Evolutionary conservation across 2,113 vertebrate species (phyloP).

Genomic region (Damaliscus lunatus): DNA sequence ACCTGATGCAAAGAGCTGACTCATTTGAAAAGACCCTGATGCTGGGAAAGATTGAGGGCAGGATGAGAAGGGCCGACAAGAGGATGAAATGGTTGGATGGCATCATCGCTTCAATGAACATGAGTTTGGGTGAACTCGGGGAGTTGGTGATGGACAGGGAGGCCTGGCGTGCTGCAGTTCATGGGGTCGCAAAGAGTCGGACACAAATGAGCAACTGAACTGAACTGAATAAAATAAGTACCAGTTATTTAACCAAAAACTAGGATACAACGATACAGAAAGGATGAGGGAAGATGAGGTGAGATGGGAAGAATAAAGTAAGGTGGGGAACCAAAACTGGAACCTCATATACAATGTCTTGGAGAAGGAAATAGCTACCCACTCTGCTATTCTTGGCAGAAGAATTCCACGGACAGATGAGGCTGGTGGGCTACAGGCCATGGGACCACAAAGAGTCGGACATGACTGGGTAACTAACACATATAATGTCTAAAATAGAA

Average conservation of each 20-base stretch:
- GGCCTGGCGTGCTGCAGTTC: neutral
- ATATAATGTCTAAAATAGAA: neutral
- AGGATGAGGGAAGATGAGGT: neutral
- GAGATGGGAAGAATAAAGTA: neutral
- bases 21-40: neutral
- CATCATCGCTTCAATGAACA: neutral
- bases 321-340: neutral
- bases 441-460: neutral
- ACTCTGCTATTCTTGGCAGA: neutral
- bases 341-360: neutral
- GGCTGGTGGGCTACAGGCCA: neutral
- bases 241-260: neutral
- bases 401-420: neutral
- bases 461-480: neutral
- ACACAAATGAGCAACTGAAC: neutral
- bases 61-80: neutral
- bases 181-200: neutral
- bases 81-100: neutral
- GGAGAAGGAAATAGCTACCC: neutral
- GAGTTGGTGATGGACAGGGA: neutral
- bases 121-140: fast-evolving
- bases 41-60: neutral
- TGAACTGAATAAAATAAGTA: neutral
- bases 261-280: neutral
- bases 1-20: neutral